Evolutionary conservation across 2,113 vertebrate species (phyloP).

Genomic region (Callocephalon fimbriatum): DNA sequence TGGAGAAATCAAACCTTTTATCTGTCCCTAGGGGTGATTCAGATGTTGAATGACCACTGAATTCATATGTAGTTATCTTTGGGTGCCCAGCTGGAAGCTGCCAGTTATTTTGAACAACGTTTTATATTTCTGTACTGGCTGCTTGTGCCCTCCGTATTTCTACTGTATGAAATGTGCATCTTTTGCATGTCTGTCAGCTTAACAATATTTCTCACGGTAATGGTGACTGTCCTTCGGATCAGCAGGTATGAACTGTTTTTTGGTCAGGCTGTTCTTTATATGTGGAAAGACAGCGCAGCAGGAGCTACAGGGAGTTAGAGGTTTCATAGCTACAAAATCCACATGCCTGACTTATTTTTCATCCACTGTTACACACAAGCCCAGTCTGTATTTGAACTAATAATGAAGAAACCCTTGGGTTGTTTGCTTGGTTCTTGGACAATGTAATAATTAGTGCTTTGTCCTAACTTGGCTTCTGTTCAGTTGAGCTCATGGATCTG

Average conservation of each 20-base stretch:
- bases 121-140: not conserved
- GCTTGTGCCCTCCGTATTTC: accelerated
- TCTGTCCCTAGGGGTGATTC: not conserved
- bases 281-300: accelerated
- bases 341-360: not conserved
- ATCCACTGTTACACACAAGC: not conserved
- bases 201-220: not conserved
- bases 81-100: not conserved
- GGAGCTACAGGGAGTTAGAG: not conserved
- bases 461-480: not conserved
- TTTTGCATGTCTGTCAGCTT: not conserved
- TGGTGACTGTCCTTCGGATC: not conserved
- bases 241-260: not conserved
- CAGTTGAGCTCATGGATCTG: not conserved
- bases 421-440: not conserved
- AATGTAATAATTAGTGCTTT: not conserved
- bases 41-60: not conserved
- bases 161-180: not conserved
- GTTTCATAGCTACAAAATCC: not conserved
- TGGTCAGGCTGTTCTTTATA: not conserved
- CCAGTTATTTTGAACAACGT: not conserved
- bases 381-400: not conserved
- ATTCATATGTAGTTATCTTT: not conserved
- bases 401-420: not conserved
- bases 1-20: not conserved